Base-by-base conservation (phyloP, 2,888 invertebrate species). In the Dione vanillae region DNA sequence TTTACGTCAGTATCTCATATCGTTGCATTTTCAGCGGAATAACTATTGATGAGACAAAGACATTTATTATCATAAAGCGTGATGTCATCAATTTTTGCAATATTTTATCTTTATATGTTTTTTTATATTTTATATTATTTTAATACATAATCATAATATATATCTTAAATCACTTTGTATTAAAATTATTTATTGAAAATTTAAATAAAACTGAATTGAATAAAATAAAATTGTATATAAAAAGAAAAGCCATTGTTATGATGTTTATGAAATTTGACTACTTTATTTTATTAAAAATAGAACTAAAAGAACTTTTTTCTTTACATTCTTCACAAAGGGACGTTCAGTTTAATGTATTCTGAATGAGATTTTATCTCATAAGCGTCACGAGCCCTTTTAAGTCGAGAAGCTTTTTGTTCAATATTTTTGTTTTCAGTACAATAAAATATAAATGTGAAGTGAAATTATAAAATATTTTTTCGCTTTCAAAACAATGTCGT, bases 311-410 rank as follows among this genome's bases (percentile, higher is more conserved):
- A 54, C 20, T 54, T 52, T 54, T 49, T 16, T 37, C 37, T 49
- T 19, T 49, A 67, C 40, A 37, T 47, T 47, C 59, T 41, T 49
- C 19, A 47, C 56, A 40, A 19, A 35, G 43, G 43, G 47, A 37
- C 66, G 43, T 16, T 47, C 47, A 67, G 45, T 40, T 67, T 67
- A 59, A 67, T 67, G 47, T 35, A 40, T 67, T 58, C 58, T 49
- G 67, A 67, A 67, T 59, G 47, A 47, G 45, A 37, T 67, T 67
- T 67, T 67, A 67, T 67, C 45, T 67, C 58, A 67, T 67, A 43
- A 67, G 35, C 49, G 19, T 16, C 58, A n/a, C 37, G 37, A 47
- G 45, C 45, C 27, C 61, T 61, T 61, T 45, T 43, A 61, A 61
- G 61, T 45, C 45, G 61, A 61, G 45, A 61, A 61, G 61, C 43